phyloP scores from a whole-genome alignment of 1,140 invertebrate species.

The Conus betulinus region DNA sequence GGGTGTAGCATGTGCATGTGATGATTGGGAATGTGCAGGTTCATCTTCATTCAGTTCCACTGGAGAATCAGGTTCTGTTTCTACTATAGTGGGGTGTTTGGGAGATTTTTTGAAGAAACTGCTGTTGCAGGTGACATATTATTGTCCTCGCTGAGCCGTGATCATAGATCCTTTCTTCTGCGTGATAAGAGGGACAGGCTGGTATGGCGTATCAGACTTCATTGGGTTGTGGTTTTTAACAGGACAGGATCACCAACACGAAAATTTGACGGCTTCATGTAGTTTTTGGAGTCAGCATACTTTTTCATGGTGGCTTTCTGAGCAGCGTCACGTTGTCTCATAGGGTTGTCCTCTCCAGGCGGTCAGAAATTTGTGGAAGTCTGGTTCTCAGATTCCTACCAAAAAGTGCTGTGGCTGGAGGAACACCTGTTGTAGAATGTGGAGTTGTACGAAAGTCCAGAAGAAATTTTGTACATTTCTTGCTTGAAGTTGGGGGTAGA shows the following conservation, averaged over 20 bases:
- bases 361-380: not conserved
- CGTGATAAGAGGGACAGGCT: not conserved
- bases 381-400: not conserved
- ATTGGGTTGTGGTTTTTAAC: too few relatives aligned
- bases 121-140: constrained; percentile 13
- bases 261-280: not conserved
- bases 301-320: not conserved
- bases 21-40: too few relatives aligned
- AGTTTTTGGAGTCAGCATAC: constrained; percentile 1
- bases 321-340: not conserved
- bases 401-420: not conserved
- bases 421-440: too few relatives aligned
- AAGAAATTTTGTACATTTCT: too few relatives aligned
- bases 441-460: too few relatives aligned
- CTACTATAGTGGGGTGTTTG: not conserved
- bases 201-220: not conserved
- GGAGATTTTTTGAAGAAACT: constrained; percentile 26
- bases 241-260: too few relatives aligned
- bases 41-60: too few relatives aligned
- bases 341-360: not conserved
- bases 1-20: too few relatives aligned
- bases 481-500: too few relatives aligned
- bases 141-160: constrained; percentile 12
- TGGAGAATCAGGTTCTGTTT: not conserved
- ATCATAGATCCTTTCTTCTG: constrained; percentile 13